Evolutionary conservation across 2,888 invertebrate species (phyloP).

Genomic region (Phymatocera aterrima): DNA sequence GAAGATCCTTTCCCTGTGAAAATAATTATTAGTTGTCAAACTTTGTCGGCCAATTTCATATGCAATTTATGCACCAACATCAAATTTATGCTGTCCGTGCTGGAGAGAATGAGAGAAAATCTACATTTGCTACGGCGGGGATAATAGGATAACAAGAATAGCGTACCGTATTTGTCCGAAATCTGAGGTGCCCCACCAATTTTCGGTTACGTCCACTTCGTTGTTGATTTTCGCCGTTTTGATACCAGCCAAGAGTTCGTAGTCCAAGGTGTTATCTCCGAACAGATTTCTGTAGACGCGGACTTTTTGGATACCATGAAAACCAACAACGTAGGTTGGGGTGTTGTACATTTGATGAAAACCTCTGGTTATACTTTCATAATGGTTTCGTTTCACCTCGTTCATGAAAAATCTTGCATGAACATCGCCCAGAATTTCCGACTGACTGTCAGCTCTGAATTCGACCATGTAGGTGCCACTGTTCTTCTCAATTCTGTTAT

Average conservation of each 20-base stretch:
- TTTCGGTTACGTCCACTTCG: constrained; percentile 90
- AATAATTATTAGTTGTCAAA: background rate
- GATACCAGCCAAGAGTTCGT: constrained; percentile 94
- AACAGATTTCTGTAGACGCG: constrained; percentile 93
- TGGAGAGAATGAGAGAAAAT: background rate
- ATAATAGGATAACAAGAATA: background rate
- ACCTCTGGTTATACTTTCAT: constrained; percentile 70
- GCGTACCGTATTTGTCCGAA: constrained; percentile 82
- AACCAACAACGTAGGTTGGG: constrained; percentile 91
- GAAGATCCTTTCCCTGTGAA: constrained; percentile 83
- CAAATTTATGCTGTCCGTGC: background rate
- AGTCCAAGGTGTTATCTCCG: constrained; percentile 88
- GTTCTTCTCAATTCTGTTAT: constrained; percentile 88
- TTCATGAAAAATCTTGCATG: constrained; percentile 88
- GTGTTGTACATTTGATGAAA: constrained; percentile 70
- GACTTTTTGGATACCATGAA: constrained; percentile 96
- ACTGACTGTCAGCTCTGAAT: constrained; percentile 93
- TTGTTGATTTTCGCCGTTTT: constrained; percentile 92
- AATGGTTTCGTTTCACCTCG: constrained; percentile 84
- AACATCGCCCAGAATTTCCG: constrained; percentile 92
- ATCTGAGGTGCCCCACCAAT: constrained; percentile 96
- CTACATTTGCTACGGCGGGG: background rate
- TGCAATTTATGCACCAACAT: background rate
- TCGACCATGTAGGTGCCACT: constrained; percentile 90
- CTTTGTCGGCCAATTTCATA: no score